Conservation (phyloP, 2,113 vertebrate genomes). For the Patagioenas fasciata region DNA sequence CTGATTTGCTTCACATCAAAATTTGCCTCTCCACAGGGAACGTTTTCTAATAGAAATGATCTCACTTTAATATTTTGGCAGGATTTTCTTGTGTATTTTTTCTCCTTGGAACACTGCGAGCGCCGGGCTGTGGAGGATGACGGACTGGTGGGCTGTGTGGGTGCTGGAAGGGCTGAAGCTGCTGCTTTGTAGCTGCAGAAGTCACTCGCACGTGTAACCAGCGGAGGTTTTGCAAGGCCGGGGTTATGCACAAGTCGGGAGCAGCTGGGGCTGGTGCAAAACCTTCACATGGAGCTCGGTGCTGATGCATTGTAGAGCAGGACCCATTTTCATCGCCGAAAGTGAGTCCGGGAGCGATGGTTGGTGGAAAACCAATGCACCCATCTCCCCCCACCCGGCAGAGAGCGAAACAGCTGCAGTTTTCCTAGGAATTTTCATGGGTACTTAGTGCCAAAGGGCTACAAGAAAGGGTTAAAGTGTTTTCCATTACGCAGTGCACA, state of each 20-base stretch:
- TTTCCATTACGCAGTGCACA: constrained; percentile 26
- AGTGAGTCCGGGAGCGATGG: neutral
- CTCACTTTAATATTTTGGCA: constrained; percentile 27
- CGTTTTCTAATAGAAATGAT: constrained; percentile 12
- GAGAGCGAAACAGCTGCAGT: constrained; percentile 55
- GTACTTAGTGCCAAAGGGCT: constrained; percentile 27
- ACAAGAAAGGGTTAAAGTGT: constrained; percentile 68
- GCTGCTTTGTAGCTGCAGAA: neutral
- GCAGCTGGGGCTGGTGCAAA: neutral
- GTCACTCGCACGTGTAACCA: neutral
- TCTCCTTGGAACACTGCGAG: neutral
- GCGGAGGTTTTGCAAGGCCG: neutral
- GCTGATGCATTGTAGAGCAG: neutral
- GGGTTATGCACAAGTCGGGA: neutral
- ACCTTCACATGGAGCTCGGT: neutral
- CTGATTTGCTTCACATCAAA: neutral
- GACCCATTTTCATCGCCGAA: neutral
- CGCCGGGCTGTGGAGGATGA: neutral
- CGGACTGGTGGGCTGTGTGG: neutral
- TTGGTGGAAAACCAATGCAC: neutral
- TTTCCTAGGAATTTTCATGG: constrained; percentile 60
- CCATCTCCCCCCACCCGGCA: neutral
- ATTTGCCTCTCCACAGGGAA: neutral
- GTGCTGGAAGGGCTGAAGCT: neutral
- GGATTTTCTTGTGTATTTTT: neutral